These are phyloP conservation scores for Crotalus viridis DNA, from an alignment of 2,113 vertebrate genomes.

Conservation along the genomic window DNA sequence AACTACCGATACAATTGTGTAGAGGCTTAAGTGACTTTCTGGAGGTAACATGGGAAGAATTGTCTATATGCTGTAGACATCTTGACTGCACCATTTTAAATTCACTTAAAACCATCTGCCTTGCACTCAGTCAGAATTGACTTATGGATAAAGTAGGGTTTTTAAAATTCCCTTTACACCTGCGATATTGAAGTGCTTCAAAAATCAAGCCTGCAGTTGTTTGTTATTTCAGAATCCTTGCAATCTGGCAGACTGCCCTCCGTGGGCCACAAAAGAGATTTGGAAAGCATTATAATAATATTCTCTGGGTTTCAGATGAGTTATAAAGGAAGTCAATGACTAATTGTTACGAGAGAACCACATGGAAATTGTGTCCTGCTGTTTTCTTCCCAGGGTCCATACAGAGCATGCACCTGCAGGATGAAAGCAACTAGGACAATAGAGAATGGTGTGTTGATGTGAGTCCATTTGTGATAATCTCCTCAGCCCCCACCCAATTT, in stretches of 20 bases:
- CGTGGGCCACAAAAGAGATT: background rate
- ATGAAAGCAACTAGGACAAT: background rate
- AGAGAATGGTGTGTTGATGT: too few relatives aligned
- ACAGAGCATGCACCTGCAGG: background rate
- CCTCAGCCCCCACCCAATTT: background rate
- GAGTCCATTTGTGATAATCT: background rate
- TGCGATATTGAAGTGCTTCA: background rate
- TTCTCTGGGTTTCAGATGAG: background rate
- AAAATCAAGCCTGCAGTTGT: background rate
- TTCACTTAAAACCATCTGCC: background rate
- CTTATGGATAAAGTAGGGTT: background rate
- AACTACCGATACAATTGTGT: background rate
- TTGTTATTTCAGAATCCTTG: background rate
- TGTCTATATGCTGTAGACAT: background rate
- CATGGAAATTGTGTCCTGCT: background rate
- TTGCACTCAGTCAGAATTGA: background rate
- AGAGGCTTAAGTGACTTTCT: background rate
- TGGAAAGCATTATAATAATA: background rate
- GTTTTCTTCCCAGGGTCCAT: background rate
- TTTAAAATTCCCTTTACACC: background rate
- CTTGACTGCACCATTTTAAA: background rate
- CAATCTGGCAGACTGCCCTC: background rate
- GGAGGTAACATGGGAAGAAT: background rate
- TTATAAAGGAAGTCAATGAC: background rate
- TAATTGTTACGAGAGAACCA: background rate